Percentiles rank a stretch among this genome's conserved stretches.
phyloP scores from a whole-genome alignment of 1,140 invertebrate species.

The Ericerus pela region DNA sequence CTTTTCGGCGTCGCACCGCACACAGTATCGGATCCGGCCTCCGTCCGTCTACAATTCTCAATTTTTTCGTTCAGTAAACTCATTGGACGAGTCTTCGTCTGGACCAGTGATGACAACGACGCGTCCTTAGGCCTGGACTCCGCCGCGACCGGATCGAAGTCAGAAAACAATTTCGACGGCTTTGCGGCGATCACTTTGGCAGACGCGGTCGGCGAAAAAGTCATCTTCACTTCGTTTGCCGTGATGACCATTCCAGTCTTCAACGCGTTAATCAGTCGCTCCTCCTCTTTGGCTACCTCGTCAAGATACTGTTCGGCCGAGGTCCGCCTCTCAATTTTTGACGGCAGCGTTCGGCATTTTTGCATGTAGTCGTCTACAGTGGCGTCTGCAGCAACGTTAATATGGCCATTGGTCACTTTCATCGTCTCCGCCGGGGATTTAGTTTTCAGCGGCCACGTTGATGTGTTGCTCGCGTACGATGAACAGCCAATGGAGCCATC shows the following conservation, averaged over 20 bases:
- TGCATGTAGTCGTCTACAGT: conserved; percentile 17
- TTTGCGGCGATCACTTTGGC: conserved; percentile 25
- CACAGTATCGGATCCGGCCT: too few species aligned
- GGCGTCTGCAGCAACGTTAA: conserved; percentile 9
- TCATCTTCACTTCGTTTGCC: conserved; percentile 24
- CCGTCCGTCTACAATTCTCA: neutral
- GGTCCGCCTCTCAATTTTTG: conserved; percentile 19
- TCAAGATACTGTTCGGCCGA: conserved; percentile 24
- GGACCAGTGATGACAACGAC: too few species aligned
- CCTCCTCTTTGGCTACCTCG: conserved; percentile 56
- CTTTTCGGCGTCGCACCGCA: too few species aligned
- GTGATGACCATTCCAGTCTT: conserved; percentile 53
- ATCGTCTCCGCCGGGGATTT: conserved; percentile 24
- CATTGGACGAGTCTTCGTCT: too few species aligned
- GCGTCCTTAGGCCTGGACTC: conserved; percentile 30
- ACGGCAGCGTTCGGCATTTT: conserved; percentile 24
- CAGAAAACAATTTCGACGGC: conserved; percentile 12
- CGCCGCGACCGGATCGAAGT: conserved; percentile 21
- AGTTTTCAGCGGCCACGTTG: conserved; percentile 50
- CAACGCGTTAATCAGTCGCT: conserved; percentile 57
- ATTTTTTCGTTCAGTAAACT: too few species aligned
- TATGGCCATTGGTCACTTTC: conserved; percentile 11
- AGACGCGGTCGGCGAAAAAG: conserved; percentile 13
- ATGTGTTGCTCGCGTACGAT: conserved; percentile 17
- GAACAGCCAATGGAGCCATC: neutral